Percentiles rank a stretch among this genome's conserved stretches.
phyloP scores from a whole-genome alignment of 2,113 vertebrate species.

The Paratilapia polleni region DNA sequence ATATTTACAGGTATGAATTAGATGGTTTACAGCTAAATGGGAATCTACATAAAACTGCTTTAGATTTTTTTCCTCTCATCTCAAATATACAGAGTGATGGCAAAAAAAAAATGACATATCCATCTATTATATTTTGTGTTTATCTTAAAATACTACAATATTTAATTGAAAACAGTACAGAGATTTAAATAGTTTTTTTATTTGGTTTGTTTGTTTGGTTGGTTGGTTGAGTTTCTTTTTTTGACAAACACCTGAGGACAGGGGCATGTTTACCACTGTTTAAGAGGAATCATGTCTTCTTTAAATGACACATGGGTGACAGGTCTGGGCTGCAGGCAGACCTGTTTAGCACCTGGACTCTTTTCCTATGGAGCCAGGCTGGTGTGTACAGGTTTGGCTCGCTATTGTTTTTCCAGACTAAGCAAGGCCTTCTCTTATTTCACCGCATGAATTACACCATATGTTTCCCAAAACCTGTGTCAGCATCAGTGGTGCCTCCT shows the following conservation, averaged over 20 bases:
- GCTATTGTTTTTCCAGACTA: accelerated
- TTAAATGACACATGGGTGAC: neutral
- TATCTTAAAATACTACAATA: neutral
- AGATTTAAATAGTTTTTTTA: neutral
- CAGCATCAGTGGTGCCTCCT: no score
- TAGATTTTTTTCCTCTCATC: neutral
- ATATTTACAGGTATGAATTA: neutral
- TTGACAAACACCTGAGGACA: neutral
- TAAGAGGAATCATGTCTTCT: neutral
- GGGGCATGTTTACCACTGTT: neutral
- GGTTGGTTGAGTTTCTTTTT: no score
- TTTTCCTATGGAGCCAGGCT: neutral
- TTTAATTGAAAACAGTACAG: neutral
- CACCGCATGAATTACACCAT: neutral
- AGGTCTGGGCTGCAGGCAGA: neutral
- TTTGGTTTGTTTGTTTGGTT: no score
- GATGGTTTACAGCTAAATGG: no score
- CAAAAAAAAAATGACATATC: neutral
- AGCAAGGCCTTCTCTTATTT: neutral
- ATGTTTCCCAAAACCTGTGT: neutral
- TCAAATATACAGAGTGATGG: neutral
- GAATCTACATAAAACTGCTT: neutral
- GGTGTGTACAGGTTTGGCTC: neutral
- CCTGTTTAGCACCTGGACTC: no score
- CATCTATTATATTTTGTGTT: neutral